Conservation (phyloP, 2,113 vertebrate genomes). For the Hyaena hyaena region DNA sequence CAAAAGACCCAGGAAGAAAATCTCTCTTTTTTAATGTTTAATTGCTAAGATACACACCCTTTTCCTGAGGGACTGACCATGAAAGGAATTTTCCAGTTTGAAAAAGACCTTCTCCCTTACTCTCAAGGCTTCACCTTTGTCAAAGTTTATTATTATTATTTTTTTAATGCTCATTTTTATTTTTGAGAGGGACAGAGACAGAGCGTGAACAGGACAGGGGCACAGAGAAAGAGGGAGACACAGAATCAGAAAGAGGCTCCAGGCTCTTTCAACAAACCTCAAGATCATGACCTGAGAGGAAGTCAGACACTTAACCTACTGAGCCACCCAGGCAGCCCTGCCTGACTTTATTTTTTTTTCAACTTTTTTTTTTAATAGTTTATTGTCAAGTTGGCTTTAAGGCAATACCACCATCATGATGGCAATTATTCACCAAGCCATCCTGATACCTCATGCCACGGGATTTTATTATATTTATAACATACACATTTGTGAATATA, state of each 20-base stretch:
- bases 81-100: not conserved
- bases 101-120: not conserved
- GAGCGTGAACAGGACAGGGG: not conserved
- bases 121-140: not conserved
- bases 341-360: not conserved
- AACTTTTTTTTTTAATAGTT: too few relatives aligned
- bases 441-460: too few relatives aligned
- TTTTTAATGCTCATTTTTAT: not conserved
- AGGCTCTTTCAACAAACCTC: not conserved
- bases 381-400: not conserved
- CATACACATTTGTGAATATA: not conserved
- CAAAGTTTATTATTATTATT: not conserved
- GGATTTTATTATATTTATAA: not conserved
- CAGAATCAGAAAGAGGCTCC: not conserved
- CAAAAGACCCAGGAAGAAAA: not conserved
- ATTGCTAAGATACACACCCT: not conserved
- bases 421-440: not conserved
- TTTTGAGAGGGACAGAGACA: not conserved
- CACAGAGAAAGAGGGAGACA: not conserved
- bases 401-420: accelerated
- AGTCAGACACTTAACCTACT: not conserved
- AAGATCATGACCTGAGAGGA: not conserved
- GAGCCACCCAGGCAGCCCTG: not conserved
- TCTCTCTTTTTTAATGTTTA: not conserved
- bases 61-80: too few relatives aligned